Evolutionary conservation across 2,113 vertebrate genomes (phyloP), one percentile per base, ranked within the genome.

Genomic region (Dipodomys stephensi): DNA sequence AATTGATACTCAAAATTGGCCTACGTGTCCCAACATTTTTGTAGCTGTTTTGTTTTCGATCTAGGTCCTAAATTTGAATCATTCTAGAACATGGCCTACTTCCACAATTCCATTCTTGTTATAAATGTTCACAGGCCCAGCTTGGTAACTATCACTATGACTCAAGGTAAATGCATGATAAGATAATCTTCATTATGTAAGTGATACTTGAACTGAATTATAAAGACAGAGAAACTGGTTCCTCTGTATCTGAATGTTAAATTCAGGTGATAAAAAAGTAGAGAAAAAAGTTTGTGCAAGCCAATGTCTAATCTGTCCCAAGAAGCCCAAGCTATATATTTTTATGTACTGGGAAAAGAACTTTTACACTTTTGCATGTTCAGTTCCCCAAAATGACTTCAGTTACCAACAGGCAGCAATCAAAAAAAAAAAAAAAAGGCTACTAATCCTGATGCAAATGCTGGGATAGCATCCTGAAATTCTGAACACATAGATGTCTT

Each of bases 321-420:
- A 94, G 49, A 90, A 92, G 28, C 72, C 23, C 8, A 83, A 89
- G 39, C 7, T 62, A 87, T 74, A 65, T 82, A 83, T 72, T 88
- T 93, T 92, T 78, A 46, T 80, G 35, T 69, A 95, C 9, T 83
- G n/a, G 64, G 28, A 83, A 94, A 73, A 57, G 11, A 95, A 91
- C 71, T 4, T 3, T 60, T 35, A 90, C 22, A 72, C 18, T 71
- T 30, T 86, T 72, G 39, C 22, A 65, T 60, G 49, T 89, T 78
- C 74, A 46, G 62, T 32, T 92, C 23, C 64, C 83, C 79, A 64
- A 92, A 39, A 85, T 78, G 72, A 95, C 65, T 91, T 83, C 46
- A 67, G 91, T 68, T 23, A 76, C 16, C 71, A 89, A 77, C 0
- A 39, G 60, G 22, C 7, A 93, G n/a, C 39, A 94, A 92, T 10